A percentile compares a stretch with the other conserved stretches of the same genome.
These are phyloP conservation scores for Scaptomyza cyrtandrae DNA, from an alignment of 2,888 invertebrate species.

Conservation along the genomic window DNA sequence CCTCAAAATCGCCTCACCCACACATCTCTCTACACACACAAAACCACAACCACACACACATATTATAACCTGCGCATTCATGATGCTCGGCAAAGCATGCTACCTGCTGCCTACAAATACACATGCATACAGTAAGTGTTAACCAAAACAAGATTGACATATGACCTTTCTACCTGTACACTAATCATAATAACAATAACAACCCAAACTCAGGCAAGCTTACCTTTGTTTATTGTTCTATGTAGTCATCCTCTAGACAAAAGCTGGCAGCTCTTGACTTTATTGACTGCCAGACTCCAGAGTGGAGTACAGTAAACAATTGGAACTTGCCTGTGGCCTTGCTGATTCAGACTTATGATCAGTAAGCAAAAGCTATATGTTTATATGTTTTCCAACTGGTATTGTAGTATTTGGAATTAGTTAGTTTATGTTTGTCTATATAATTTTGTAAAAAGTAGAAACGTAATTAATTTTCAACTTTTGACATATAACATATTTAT, in stretches of 20 bases:
- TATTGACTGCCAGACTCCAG: conserved; percentile 62
- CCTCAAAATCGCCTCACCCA: conserved; percentile 23
- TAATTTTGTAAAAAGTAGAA: not conserved
- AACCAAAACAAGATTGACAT: not conserved
- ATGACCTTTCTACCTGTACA: conserved; percentile 20
- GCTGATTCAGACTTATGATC: conserved; percentile 2
- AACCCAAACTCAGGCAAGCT: conserved; percentile 29
- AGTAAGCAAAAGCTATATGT: conserved; percentile 8
- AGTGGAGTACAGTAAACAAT: conserved; percentile 60
- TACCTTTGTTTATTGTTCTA: conserved; percentile 49
- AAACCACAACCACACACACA: conserved; percentile 30
- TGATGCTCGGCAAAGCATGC: conserved; percentile 80
- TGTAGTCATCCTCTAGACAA: conserved; percentile 68
- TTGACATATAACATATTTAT: conserved; percentile 5
- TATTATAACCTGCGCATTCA: conserved; percentile 62
- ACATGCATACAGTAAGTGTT: conserved; percentile 89
- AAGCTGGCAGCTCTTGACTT: conserved; percentile 56
- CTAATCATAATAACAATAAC: conserved; percentile 11
- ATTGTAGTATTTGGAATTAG: conserved; percentile 1
- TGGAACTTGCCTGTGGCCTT: conserved; percentile 39
- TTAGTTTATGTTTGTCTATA: not conserved
- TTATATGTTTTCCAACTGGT: conserved; percentile 6
- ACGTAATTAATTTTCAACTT: too few relatives aligned
- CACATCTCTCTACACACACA: conserved; percentile 25
- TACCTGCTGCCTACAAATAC: conserved; percentile 87